Base-by-base conservation (phyloP, 2,888 invertebrate species). In the Cephus spinipes region DNA sequence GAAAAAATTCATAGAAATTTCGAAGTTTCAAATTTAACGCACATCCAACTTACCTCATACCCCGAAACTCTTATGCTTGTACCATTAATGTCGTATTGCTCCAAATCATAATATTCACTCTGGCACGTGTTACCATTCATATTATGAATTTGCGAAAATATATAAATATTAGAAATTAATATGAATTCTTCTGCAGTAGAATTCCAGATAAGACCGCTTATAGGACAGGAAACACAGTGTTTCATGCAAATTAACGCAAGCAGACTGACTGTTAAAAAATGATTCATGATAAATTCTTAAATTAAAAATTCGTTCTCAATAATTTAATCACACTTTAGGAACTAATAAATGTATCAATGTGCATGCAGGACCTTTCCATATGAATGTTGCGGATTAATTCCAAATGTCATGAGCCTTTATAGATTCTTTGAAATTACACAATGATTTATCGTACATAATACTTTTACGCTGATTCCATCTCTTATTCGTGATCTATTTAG, bases 161-260 rank as follows among this genome's bases (percentile, higher is more conserved):
- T 73, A 4, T 80, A 33, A 1, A 79, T 77, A 11, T 33, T 76
- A 31, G 68, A 81, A 2, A 87, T 74, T 3, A 77, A 73, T 12
- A 87, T 77, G 31, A 87, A 87, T 73, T 77, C 68, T n/a, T 75
- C 75, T 6, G 55, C 23, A 55, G 55, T 55, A 23, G 55, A 55
- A 55, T 55, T 55, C 55, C 55, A 55, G 23, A 55, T 55, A 55
- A 55, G 23, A 55, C 55, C 9, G 55, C 23, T 55, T 15, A 55
- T 23, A 23, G 55, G 23, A 23, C 55, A 55, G 23, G 23, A 23
- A 23, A 23, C 23, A 55, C 55, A 55, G 6, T 23, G 23, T 2
- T 55, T 55, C 2, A 55, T 55, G 9, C 1, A 55, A 55, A 55
- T 55, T 55, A 55, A 55, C 6, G 23, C 23, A 9, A 55, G 23